phyloP scores from a whole-genome alignment of 2,888 invertebrate species.

The Sarcophaga caerulescens region DNA sequence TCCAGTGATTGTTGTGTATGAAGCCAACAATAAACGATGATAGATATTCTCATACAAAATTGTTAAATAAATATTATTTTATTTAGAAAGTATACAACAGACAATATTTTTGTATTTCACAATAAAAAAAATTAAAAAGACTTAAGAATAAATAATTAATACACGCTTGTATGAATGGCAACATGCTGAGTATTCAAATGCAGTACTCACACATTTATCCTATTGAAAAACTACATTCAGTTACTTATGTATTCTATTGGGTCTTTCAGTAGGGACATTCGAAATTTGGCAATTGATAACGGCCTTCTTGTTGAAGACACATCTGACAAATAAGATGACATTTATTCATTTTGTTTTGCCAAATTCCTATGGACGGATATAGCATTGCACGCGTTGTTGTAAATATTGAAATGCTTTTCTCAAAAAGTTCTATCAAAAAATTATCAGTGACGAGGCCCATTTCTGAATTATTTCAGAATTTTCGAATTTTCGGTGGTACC shows the following conservation, averaged over 20 bases:
- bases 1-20: neutral
- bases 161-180: neutral
- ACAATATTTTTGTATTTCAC: constrained; percentile 25
- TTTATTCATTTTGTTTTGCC: too few relatives aligned
- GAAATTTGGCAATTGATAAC: too few relatives aligned
- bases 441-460: too few relatives aligned
- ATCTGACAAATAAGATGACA: too few relatives aligned
- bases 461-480: too few relatives aligned
- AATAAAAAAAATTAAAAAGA: neutral
- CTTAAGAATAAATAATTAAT: constrained; percentile 48
- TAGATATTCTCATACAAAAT: constrained; percentile 15
- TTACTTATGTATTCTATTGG: neutral
- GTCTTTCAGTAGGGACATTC: too few relatives aligned
- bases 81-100: constrained; percentile 55
- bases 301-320: too few relatives aligned
- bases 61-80: constrained; percentile 47
- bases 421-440: too few relatives aligned
- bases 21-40: neutral
- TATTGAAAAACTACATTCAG: constrained; percentile 2
- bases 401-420: too few relatives aligned
- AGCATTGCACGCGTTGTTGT: too few relatives aligned
- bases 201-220: neutral
- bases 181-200: constrained; percentile 57
- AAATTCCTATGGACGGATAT: too few relatives aligned
- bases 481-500: too few relatives aligned